Conservation (phyloP, 2,888 invertebrate species). For the Drosophila putrida region DNA sequence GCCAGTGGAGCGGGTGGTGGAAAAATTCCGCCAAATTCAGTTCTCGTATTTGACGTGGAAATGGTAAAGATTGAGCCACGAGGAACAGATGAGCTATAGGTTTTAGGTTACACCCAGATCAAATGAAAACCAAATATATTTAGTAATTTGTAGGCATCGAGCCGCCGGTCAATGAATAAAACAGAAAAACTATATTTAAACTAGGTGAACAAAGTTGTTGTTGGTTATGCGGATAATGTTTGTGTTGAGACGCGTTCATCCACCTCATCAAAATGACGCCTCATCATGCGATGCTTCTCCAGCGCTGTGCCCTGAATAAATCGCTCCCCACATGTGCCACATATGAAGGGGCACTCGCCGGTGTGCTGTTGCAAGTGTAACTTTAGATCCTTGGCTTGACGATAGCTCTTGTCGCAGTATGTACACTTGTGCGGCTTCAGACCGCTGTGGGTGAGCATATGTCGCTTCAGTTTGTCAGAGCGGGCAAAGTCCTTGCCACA, state of each 20-base stretch:
- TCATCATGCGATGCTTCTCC: conserved; percentile 88
- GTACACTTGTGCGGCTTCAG: conserved; percentile 87
- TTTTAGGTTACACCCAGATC: conserved; percentile 11
- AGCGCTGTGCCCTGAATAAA: conserved; percentile 89
- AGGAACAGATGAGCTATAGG: conserved; percentile 83
- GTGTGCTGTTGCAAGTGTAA: conserved; percentile 89
- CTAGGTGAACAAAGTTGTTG: conserved; percentile 3
- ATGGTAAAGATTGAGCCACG: conserved; percentile 90
- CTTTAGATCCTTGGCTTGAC: conserved; percentile 90
- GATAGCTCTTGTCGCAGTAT: conserved; percentile 86
- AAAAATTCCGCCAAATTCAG: conserved; percentile 92
- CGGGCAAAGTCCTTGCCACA: conserved; percentile 88
- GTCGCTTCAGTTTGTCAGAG: conserved; percentile 85
- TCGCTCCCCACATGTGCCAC: conserved; percentile 79
- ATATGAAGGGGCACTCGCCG: conserved; percentile 84
- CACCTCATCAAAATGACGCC: conserved; percentile 77
- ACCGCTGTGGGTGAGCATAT: conserved; percentile 87
- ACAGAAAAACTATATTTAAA: conserved; percentile 11
- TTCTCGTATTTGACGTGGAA: conserved; percentile 93
- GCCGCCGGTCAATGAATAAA: conserved; percentile 8
- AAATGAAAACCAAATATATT: conserved; percentile 32
- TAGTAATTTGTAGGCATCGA: conserved; percentile 7
- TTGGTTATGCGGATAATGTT: conserved; percentile 19
- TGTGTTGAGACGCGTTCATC: conserved; percentile 45
- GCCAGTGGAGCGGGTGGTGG: conserved; percentile 92